A percentile compares a stretch with the other conserved stretches of the same genome.
Conservation (phyloP, 2,797 vertebrate species). For the Telmatherina bonti region DNA sequence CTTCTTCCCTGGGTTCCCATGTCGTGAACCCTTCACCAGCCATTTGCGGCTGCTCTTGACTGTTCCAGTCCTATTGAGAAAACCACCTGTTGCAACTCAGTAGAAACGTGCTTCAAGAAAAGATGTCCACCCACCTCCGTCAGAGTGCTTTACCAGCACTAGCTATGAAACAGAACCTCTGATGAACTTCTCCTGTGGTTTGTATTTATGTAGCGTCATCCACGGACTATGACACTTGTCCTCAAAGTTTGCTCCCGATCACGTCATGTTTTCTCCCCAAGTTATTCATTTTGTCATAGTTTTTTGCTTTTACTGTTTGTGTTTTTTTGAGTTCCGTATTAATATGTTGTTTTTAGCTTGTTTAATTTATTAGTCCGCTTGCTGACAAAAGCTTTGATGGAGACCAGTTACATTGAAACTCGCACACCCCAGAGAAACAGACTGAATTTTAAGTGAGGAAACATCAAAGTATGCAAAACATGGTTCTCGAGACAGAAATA, state of each 20-base stretch:
- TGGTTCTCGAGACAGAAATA: constrained; percentile 41
- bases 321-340: constrained; percentile 66
- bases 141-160: constrained; percentile 52
- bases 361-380: constrained; percentile 81
- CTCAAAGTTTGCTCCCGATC: constrained; percentile 38
- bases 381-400: constrained; percentile 67
- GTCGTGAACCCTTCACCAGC: constrained; percentile 50
- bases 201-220: constrained; percentile 72
- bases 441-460: constrained; percentile 46
- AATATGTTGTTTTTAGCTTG: constrained; percentile 76
- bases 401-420: constrained; percentile 65
- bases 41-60: constrained; percentile 64
- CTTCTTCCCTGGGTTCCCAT: constrained; percentile 57
- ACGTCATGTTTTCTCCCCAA: constrained; percentile 2
- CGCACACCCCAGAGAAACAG: constrained; percentile 38
- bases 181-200: constrained; percentile 62
- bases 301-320: constrained; percentile 63
- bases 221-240: constrained; percentile 62
- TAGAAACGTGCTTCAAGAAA: constrained; percentile 63
- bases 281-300: constrained; percentile 63
- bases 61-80: constrained; percentile 65
- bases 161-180: constrained; percentile 45
- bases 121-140: constrained; percentile 47
- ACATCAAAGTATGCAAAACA: constrained; percentile 60
- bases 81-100: constrained; percentile 54